Base-by-base conservation (phyloP, 2,797 vertebrate genomes). In the Microhierax caerulescens region DNA sequence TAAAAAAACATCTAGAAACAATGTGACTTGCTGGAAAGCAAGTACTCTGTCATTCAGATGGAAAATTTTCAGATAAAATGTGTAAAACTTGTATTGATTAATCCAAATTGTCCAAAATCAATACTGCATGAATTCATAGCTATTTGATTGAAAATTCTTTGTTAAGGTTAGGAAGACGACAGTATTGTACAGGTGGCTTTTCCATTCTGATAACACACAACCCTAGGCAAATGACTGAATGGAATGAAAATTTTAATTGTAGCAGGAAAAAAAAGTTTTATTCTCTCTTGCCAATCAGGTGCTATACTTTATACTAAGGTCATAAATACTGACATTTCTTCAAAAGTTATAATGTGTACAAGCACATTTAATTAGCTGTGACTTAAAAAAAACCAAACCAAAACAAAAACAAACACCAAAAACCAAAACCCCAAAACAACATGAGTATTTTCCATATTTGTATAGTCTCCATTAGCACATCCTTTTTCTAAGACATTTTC, bases 391-490 rank as follows among this genome's bases (percentile, higher is more conserved):
- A 30, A 24, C 18, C 10, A 11, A 37, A 43, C 7, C n/a, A 20
- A n/a, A 30, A 24, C 18, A 10, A 11, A 37, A 43, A 9, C n/a
- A 20, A 39, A 57, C 63, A 13, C 1, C 0, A 23, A 39, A 57
- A 68, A 13, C 1, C 0, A 23, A 9, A 21, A 6, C 7, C 3
- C 6, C 30, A n/a, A 28, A n/a, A 41, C 18, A 54, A 67, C 8
- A 0, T 30, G 76, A 69, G 3, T 32, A 75, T 75, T 75, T 82
- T 82, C 18, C 43, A 75, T 20, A 85, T 92, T 37, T 41, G 22
- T 68, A 27, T 2, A 37, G 5, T 37, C 28, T 25, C 47, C 12
- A 56, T 59, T 68, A 64, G 34, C 54, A 91, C n/a, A 93, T 60
- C 15, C 13, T 77, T 91, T 73, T 57, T 32, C 64, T 50, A 76